phyloP scores from a whole-genome alignment of 2,113 vertebrate genomes.

The Alethe diademata region DNA sequence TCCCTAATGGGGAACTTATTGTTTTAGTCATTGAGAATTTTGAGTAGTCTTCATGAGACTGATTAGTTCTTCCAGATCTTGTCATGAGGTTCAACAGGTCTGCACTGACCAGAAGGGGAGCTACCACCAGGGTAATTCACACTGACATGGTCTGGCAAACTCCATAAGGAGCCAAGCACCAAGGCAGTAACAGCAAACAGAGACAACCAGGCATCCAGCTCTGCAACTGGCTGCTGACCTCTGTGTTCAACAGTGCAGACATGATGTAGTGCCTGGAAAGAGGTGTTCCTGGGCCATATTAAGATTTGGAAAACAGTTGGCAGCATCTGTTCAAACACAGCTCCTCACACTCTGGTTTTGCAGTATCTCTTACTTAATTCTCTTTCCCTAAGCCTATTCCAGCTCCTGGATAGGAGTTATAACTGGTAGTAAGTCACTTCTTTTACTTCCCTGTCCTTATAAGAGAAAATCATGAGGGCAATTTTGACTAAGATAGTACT shows the following conservation, averaged over 20 bases:
- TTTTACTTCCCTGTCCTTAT: neutral
- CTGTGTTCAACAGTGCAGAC: neutral
- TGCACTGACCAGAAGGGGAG: neutral
- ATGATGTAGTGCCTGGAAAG: neutral
- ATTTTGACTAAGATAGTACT: neutral
- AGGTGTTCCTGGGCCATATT: neutral
- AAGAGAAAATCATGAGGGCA: neutral
- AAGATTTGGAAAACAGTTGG: neutral
- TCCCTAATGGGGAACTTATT: neutral
- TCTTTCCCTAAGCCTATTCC: neutral
- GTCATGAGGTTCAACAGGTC: neutral
- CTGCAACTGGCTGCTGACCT: neutral
- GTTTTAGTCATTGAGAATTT: neutral
- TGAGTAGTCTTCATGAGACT: neutral
- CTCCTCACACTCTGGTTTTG: neutral
- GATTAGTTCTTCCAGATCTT: neutral
- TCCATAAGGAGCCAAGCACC: neutral
- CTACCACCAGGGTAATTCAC: neutral
- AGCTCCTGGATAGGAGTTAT: neutral
- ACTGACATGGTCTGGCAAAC: neutral
- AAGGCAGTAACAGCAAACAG: neutral
- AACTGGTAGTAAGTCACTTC: neutral
- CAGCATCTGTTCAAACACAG: neutral
- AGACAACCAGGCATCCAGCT: neutral
- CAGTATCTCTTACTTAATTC: neutral